phyloP scores from a whole-genome alignment of 2,797 vertebrate species.

The Lagodon rhomboides region DNA sequence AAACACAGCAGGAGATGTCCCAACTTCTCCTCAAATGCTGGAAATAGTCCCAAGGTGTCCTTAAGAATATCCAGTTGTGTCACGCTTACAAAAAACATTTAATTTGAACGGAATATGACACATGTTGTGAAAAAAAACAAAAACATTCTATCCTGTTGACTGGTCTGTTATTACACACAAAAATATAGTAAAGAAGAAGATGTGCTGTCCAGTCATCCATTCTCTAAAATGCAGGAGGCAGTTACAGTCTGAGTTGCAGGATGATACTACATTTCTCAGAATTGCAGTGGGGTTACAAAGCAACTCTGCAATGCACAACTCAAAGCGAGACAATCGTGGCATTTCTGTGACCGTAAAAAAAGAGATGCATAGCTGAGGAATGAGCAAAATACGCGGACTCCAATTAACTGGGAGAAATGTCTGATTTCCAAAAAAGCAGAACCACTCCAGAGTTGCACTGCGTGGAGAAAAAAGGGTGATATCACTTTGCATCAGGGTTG shows the following conservation, averaged over 20 bases:
- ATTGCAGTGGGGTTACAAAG: neutral
- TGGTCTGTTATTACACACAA: neutral
- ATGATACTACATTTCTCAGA: neutral
- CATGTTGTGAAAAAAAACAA: no score
- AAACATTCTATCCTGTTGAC: no score
- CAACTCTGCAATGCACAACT: conserved; percentile 2
- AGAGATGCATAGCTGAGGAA: conserved; percentile 2
- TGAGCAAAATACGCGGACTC: neutral
- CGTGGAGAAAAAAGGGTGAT: neutral
- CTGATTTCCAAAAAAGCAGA: conserved; percentile 13
- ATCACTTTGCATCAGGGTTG: conserved; percentile 18
- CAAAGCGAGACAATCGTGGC: neutral
- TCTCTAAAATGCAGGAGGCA: neutral
- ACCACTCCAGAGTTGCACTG: conserved; percentile 6
- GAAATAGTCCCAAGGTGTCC: no score
- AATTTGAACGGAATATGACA: no score
- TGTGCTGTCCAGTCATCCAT: neutral
- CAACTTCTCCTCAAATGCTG: no score
- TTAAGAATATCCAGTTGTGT: no score
- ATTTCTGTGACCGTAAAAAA: neutral
- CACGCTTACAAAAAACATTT: no score
- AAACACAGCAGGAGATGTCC: no score
- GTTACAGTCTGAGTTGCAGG: neutral
- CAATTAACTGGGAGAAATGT: conserved; percentile 5
- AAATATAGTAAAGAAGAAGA: neutral